Percentiles rank a stretch among this genome's conserved stretches.
These are phyloP conservation scores for Chrysodeixis includens DNA, from an alignment of 2,888 invertebrate species.

Conservation along the genomic window DNA sequence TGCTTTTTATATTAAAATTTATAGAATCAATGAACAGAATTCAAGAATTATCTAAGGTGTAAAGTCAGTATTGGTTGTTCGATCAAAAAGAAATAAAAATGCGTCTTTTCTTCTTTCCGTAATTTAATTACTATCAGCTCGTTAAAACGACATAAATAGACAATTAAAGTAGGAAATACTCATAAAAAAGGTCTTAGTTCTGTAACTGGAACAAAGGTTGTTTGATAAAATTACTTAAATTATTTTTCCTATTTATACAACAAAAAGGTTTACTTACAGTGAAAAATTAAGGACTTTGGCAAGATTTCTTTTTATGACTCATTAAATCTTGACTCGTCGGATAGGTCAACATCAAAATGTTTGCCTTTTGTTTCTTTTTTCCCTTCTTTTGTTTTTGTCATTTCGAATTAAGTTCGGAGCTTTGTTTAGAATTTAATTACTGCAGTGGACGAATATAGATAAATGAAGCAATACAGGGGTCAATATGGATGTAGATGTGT, in stretches of 20 bases:
- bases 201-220: constrained; percentile 24
- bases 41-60: not conserved
- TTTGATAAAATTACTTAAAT: constrained; percentile 3
- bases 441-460: not conserved
- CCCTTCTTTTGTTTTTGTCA: not conserved
- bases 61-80: not conserved
- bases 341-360: not conserved
- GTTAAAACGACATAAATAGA: constrained; percentile 49
- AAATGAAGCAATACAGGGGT: too few relatives aligned
- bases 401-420: not conserved
- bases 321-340: constrained; percentile 6
- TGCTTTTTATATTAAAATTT: not conserved
- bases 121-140: constrained; percentile 22
- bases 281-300: not conserved
- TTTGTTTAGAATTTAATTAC: not conserved
- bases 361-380: not conserved
- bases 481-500: too few relatives aligned
- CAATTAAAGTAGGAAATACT: constrained; percentile 33
- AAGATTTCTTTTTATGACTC: not conserved
- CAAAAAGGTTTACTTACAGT: not conserved
- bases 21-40: not conserved
- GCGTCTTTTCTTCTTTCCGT: constrained; percentile 13
- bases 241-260: constrained; percentile 6
- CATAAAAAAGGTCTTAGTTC: constrained; percentile 21
- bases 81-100: constrained; percentile 6